phyloP scores from a whole-genome alignment of 2,888 invertebrate species.

The Melanchra persicariae region DNA sequence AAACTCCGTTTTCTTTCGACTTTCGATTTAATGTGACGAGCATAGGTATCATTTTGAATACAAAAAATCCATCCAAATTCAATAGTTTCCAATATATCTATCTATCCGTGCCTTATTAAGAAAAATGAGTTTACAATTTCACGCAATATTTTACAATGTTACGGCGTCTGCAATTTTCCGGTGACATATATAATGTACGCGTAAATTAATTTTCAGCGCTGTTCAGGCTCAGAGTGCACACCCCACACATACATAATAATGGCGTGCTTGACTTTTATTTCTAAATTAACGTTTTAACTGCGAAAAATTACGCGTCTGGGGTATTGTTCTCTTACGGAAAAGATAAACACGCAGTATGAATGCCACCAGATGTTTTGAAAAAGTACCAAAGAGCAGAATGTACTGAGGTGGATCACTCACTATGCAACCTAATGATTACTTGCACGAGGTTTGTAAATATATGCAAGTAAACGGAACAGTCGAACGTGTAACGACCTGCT shows the following conservation, averaged over 20 bases:
- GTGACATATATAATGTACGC: not conserved
- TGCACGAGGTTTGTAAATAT: constrained; percentile 15
- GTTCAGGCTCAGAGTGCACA: constrained; percentile 33
- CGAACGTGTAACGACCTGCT: constrained; percentile 5
- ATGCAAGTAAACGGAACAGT: constrained; percentile 3
- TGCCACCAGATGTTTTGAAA: constrained; percentile 75
- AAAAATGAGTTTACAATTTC: no score
- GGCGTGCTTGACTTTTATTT: constrained; percentile 72
- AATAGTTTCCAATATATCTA: no score
- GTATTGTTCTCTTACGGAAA: constrained; percentile 80
- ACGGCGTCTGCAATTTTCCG: no score
- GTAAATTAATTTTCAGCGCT: constrained; percentile 43
- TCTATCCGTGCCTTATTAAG: no score
- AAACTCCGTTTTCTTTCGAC: no score
- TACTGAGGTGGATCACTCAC: constrained; percentile 40
- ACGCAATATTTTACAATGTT: no score
- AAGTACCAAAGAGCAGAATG: constrained; percentile 42
- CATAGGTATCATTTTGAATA: no score
- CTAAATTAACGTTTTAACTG: constrained; percentile 72
- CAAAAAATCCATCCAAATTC: no score
- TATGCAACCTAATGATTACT: constrained; percentile 10
- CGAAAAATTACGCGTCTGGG: constrained; percentile 72
- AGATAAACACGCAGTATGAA: constrained; percentile 74
- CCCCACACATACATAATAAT: constrained; percentile 53
- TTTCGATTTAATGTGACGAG: no score